These are phyloP conservation scores for Maniola jurtina DNA, from an alignment of 1,140 invertebrate species.

Conservation along the genomic window DNA sequence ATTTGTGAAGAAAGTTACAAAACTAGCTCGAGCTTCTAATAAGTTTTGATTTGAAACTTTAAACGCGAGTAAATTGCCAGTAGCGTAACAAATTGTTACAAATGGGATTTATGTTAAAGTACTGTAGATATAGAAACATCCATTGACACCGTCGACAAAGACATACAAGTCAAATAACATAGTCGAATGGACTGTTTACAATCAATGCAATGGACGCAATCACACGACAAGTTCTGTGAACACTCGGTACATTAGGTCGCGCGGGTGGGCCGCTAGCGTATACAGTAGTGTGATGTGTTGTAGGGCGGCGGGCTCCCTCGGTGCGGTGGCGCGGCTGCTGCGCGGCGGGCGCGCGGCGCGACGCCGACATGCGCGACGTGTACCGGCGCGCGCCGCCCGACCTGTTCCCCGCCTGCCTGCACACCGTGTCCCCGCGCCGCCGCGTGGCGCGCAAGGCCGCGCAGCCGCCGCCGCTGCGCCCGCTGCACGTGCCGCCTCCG, in stretches of 20 bases:
- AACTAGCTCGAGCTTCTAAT: too few species aligned
- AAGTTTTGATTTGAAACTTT: too few species aligned
- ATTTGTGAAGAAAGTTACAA: too few species aligned
- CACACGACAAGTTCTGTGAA: neutral
- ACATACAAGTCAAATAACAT: too few species aligned
- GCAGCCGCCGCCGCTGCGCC: constrained; percentile 60
- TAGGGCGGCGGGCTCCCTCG: constrained; percentile 59
- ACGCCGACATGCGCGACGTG: constrained; percentile 67
- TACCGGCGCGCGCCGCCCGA: constrained; percentile 66
- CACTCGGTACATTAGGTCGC: neutral
- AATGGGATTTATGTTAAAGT: too few species aligned
- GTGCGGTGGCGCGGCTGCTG: constrained; percentile 61
- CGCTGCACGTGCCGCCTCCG: constrained; percentile 60
- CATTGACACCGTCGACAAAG: too few species aligned
- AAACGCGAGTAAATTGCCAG: too few species aligned
- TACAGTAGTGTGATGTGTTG: constrained; percentile 10
- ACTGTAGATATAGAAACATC: too few species aligned
- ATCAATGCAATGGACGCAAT: too few species aligned
- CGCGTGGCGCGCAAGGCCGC: constrained; percentile 42
- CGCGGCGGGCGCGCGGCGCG: constrained; percentile 43
- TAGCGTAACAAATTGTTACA: too few species aligned
- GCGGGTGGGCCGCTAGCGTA: neutral
- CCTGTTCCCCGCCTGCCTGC: constrained; percentile 73
- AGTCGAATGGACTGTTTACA: too few species aligned
- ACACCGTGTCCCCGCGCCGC: constrained; percentile 71